These are phyloP conservation scores for Anhinga rufa DNA, from an alignment of 2,113 vertebrate genomes.

Conservation along the genomic window DNA sequence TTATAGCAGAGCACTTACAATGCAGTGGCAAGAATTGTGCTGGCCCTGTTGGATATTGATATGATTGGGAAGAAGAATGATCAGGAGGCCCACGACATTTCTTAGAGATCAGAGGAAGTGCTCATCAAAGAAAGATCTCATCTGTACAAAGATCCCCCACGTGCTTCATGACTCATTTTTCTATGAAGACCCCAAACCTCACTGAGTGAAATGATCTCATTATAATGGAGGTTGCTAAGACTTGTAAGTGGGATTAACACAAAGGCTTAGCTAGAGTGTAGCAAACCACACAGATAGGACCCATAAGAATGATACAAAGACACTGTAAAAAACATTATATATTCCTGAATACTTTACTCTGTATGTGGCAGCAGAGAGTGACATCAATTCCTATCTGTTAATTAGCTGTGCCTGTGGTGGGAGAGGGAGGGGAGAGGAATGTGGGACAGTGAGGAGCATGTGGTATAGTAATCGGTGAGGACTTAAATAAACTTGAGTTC, in stretches of 20 bases:
- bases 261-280: background rate
- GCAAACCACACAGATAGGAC: background rate
- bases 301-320: background rate
- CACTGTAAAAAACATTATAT: background rate
- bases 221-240: background rate
- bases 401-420: background rate
- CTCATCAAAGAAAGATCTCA: constrained; percentile 24
- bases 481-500: background rate
- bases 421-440: background rate
- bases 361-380: background rate
- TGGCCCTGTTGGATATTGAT: constrained; percentile 26
- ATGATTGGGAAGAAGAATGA: constrained; percentile 18
- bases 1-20: background rate
- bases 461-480: background rate
- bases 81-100: background rate
- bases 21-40: constrained; percentile 2
- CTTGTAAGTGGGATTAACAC: background rate
- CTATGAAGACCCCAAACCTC: background rate
- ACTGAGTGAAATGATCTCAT: background rate
- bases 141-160: background rate
- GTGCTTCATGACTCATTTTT: background rate
- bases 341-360: background rate
- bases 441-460: background rate
- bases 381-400: background rate
- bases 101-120: constrained; percentile 18